A percentile compares a stretch with the other conserved stretches of the same genome.
These are phyloP conservation scores for Danaus melanippus DNA, from an alignment of 1,140 invertebrate genomes.

Conservation along the genomic window DNA sequence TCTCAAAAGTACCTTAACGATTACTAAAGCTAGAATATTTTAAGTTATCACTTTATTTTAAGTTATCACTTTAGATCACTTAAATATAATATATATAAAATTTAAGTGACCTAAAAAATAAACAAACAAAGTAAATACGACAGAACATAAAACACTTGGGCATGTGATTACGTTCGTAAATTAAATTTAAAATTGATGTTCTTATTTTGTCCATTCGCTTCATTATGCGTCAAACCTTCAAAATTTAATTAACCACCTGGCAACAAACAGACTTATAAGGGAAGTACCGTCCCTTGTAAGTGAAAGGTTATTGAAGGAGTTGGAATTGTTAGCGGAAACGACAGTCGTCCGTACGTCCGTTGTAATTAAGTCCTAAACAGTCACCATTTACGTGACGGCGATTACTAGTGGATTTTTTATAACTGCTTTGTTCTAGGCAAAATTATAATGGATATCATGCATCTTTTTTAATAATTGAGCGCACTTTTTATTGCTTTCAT, in stretches of 20 bases:
- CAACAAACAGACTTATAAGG: constrained; percentile 24
- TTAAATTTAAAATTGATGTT: constrained; percentile 33
- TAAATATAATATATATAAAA: too few relatives aligned
- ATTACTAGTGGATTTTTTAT: constrained; percentile 26
- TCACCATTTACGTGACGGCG: constrained; percentile 31
- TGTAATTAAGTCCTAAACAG: constrained; percentile 26
- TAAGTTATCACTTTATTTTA: too few relatives aligned
- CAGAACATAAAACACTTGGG: too few relatives aligned
- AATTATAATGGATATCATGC: too few relatives aligned
- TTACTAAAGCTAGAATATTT: too few relatives aligned
- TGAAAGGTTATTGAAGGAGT: constrained; percentile 26
- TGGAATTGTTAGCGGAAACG: constrained; percentile 33
- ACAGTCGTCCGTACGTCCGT: constrained; percentile 45
- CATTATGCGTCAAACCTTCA: constrained; percentile 37
- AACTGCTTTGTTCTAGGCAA: too few relatives aligned
- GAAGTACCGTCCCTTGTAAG: constrained; percentile 17
- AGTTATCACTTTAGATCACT: too few relatives aligned
- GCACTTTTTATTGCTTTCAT: too few relatives aligned
- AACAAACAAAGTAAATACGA: too few relatives aligned
- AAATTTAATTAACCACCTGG: constrained; percentile 58
- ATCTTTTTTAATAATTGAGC: too few relatives aligned
- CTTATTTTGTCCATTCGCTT: constrained; percentile 36
- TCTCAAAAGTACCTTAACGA: too few relatives aligned
- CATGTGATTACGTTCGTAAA: constrained; percentile 30
- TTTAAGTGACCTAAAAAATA: too few relatives aligned